A percentile compares a stretch with the other conserved stretches of the same genome.
Evolutionary conservation across 2,888 invertebrate species (phyloP).

Genomic region (Polydrusus tereticollis): DNA sequence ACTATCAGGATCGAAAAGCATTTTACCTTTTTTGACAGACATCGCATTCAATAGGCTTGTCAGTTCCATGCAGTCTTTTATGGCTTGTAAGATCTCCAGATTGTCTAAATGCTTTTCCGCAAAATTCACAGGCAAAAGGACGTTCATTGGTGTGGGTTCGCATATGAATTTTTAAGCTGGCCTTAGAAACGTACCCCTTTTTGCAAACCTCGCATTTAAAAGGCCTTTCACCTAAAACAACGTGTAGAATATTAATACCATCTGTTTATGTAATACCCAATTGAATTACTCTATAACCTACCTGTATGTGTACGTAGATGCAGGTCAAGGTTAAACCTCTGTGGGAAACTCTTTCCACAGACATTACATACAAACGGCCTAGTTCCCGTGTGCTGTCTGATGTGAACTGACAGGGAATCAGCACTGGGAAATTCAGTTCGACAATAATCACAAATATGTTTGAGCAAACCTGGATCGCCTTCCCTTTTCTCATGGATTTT

Average conservation of each 20-base stretch:
- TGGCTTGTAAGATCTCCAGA: conserved; percentile 67
- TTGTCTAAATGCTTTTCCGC: conserved; percentile 67
- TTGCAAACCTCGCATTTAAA: conserved; percentile 67
- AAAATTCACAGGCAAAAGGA: conserved; percentile 67
- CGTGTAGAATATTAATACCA: background rate
- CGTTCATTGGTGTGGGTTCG: conserved; percentile 67
- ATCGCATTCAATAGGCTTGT: conserved; percentile 67
- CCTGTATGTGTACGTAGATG: conserved; percentile 67
- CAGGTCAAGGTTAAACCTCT: conserved; percentile 66
- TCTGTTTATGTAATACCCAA: background rate
- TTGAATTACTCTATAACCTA: conserved; percentile 42
- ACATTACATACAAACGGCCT: conserved; percentile 66
- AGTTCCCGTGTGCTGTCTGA: conserved; percentile 67
- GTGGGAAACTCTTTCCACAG: conserved; percentile 67
- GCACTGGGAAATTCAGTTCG: conserved; percentile 66
- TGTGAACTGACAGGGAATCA: conserved; percentile 63
- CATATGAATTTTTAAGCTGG: conserved; percentile 68
- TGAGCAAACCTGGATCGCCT: conserved; percentile 66
- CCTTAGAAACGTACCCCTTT: conserved; percentile 67
- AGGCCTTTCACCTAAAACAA: conserved; percentile 64
- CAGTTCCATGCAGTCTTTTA: conserved; percentile 66
- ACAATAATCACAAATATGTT: conserved; percentile 68
- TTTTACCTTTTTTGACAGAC: conserved; percentile 66
- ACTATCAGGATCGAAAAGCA: background rate
- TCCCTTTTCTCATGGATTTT: conserved; percentile 67